Percentiles rank a stretch among this genome's conserved stretches.
Conservation (phyloP, 2,888 invertebrate genomes). For the Agonopterix heracliana region DNA sequence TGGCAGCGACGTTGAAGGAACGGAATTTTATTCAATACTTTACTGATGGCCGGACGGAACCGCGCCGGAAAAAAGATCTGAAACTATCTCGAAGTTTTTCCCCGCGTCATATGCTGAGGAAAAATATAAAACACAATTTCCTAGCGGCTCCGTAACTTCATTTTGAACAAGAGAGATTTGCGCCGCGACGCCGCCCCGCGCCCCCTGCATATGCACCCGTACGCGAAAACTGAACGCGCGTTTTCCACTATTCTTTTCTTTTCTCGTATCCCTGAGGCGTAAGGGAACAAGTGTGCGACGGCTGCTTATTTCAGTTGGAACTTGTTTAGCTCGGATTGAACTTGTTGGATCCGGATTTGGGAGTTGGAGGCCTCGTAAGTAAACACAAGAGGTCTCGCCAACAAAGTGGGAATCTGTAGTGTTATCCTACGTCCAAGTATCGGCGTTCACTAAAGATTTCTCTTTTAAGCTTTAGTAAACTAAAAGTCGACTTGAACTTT, state of each 20-base stretch:
- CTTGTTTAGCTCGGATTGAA: constrained; percentile 61
- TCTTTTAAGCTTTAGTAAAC: constrained; percentile 16
- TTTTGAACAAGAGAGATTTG: constrained; percentile 63
- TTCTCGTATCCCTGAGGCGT: constrained; percentile 47
- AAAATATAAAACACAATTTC: constrained; percentile 63
- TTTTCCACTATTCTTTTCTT: constrained; percentile 43
- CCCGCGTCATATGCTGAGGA: constrained; percentile 44
- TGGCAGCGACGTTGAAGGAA: constrained; percentile 21
- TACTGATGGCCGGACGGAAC: constrained; percentile 24
- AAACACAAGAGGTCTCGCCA: constrained; percentile 21
- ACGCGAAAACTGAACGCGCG: constrained; percentile 26
- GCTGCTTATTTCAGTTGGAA: constrained; percentile 61
- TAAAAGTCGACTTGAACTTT: constrained; percentile 15
- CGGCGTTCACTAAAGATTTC: constrained; percentile 15
- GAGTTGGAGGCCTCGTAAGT: constrained; percentile 43
- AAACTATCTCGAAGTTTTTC: constrained; percentile 52
- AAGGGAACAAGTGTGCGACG: constrained; percentile 51
- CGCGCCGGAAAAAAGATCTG: constrained; percentile 31
- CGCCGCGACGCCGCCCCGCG: constrained; percentile 18
- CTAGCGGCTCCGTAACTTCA: constrained; percentile 62
- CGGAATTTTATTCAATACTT: constrained; percentile 25
- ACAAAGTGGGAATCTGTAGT: constrained; percentile 32
- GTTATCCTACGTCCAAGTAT: constrained; percentile 23
- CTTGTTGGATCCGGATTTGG: constrained; percentile 55
- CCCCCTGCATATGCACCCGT: constrained; percentile 54